Percentiles rank a stretch among this genome's conserved stretches.
phyloP scores from a whole-genome alignment of 2,888 invertebrate species.

The Salticus scenicus region DNA sequence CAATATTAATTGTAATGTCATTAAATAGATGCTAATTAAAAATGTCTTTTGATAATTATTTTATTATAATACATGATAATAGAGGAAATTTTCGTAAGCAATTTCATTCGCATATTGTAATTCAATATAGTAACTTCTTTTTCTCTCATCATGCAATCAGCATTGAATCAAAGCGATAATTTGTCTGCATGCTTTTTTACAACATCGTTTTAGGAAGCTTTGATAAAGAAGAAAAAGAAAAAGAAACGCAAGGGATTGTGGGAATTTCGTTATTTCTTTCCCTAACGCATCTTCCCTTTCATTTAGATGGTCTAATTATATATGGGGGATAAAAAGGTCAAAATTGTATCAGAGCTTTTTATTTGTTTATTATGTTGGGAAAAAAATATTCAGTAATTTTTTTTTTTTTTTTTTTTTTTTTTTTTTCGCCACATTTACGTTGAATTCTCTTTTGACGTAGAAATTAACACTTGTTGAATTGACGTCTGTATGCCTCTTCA shows the following conservation, averaged over 20 bases:
- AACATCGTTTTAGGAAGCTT: not conserved
- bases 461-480: constrained; percentile 25
- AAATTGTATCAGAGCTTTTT: not conserved
- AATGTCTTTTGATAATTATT: too few relatives aligned
- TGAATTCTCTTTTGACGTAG: constrained; percentile 10
- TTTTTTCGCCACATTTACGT: not conserved
- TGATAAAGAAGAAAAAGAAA: not conserved
- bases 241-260: not conserved
- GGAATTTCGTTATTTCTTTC: not conserved
- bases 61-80: too few relatives aligned
- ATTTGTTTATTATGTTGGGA: not conserved
- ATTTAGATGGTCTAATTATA: constrained; percentile 19
- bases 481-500: constrained; percentile 16
- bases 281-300: not conserved
- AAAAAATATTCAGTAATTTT: not conserved
- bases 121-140: too few relatives aligned
- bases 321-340: not conserved
- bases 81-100: too few relatives aligned
- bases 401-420: too few relatives aligned
- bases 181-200: constrained; percentile 33
- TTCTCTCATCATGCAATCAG: too few relatives aligned
- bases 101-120: too few relatives aligned
- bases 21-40: too few relatives aligned
- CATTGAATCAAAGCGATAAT: constrained; percentile 49
- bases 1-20: too few relatives aligned